Percentiles rank a stretch among this genome's conserved stretches.
Conservation (phyloP, 2,113 vertebrate species). For the Dicaeum eximium region DNA sequence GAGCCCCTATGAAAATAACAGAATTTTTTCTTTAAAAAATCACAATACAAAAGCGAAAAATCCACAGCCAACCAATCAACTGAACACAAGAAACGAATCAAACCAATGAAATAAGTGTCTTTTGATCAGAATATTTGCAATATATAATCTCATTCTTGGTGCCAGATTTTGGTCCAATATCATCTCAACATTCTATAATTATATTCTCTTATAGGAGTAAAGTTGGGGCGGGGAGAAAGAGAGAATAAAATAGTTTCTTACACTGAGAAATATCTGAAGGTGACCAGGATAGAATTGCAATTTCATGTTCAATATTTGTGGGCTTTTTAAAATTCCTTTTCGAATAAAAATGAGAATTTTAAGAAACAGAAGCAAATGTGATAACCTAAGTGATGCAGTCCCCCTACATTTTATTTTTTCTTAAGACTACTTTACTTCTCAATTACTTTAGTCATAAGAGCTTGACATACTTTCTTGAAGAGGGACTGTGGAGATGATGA, state of each 20-base stretch:
- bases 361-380: background rate
- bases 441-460: background rate
- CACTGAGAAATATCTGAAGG: background rate
- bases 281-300: background rate
- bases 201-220: background rate
- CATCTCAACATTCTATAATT: background rate
- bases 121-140: background rate
- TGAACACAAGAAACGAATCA: background rate
- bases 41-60: background rate
- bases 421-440: background rate
- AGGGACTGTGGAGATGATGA: background rate
- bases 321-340: background rate
- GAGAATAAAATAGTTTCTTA: background rate
- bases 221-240: rapidly evolving
- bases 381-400: background rate
- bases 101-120: background rate
- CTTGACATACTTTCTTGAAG: background rate
- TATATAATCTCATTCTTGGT: background rate
- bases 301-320: background rate
- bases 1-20: rapidly evolving
- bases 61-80: background rate
- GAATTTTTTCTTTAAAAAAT: background rate
- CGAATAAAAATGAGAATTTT: background rate
- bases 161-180: background rate
- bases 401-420: background rate